Percentiles rank a stretch among this genome's conserved stretches.
phyloP scores from a whole-genome alignment of 2,113 vertebrate species.

The Hippoglossus stenolepis region DNA sequence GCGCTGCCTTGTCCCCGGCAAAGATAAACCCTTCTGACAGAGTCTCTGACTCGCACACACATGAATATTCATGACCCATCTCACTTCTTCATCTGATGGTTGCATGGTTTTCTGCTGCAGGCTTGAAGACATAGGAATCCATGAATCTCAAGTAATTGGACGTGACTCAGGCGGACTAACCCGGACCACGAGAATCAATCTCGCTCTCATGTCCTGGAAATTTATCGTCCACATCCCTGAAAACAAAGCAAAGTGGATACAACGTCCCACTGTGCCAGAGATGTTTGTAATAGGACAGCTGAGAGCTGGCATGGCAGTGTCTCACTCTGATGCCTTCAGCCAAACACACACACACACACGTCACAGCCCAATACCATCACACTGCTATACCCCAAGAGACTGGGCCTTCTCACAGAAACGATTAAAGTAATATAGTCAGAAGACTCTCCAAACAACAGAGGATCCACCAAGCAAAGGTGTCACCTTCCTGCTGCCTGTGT shows the following conservation, averaged over 20 bases:
- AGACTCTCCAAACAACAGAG: constrained; percentile 19
- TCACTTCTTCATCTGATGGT: constrained; percentile 5
- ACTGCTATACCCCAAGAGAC: constrained; percentile 11
- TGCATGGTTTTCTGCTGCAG: constrained; percentile 7
- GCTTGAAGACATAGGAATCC: constrained; percentile 28
- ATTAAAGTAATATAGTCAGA: not conserved
- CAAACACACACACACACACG: not conserved
- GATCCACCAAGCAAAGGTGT: not conserved
- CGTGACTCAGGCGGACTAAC: constrained; percentile 38
- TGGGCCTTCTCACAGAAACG: constrained; percentile 19
- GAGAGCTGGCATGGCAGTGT: constrained; percentile 5
- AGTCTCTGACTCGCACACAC: constrained; percentile 26
- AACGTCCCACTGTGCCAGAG: not conserved
- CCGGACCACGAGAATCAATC: constrained; percentile 25
- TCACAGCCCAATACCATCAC: not conserved
- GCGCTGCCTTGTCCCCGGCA: constrained; percentile 25
- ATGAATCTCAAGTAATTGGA: constrained; percentile 47
- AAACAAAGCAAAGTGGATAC: constrained; percentile 39
- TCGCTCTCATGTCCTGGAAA: constrained; percentile 16
- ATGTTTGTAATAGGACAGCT: constrained; percentile 5
- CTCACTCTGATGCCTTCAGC: constrained; percentile 25
- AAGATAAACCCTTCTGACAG: constrained; percentile 52
- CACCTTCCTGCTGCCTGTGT: constrained; percentile 1
- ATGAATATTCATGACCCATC: constrained; percentile 56
- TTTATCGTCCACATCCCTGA: constrained; percentile 20